These are phyloP conservation scores for Agrochola lychnidis DNA, from an alignment of 2,888 invertebrate genomes.

Conservation along the genomic window DNA sequence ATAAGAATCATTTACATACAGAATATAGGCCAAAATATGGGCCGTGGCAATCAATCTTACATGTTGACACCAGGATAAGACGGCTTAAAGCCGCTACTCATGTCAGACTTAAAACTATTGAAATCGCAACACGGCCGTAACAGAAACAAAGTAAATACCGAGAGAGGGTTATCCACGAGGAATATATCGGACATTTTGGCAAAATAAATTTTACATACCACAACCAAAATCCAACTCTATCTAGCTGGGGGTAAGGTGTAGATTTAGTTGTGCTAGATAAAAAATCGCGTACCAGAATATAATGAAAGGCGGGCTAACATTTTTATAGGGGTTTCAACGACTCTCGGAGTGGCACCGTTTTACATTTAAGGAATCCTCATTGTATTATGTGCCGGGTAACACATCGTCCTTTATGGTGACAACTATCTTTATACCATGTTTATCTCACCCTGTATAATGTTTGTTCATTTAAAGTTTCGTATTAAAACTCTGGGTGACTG, in stretches of 20 bases:
- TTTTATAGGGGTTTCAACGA: conserved; percentile 90
- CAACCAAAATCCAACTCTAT: conserved; percentile 61
- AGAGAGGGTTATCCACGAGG: conserved; percentile 76
- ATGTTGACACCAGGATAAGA: conserved; percentile 41
- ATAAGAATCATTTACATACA: neutral
- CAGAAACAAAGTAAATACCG: conserved; percentile 80
- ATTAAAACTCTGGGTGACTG: conserved; percentile 27
- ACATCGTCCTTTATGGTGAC: conserved; percentile 83
- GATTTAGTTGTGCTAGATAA: conserved; percentile 65
- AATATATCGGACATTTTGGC: conserved; percentile 80
- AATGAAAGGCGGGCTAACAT: conserved; percentile 89
- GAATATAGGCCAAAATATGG: too few species aligned
- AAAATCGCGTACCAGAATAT: conserved; percentile 82
- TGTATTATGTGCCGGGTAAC: conserved; percentile 86
- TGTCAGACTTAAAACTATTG: conserved; percentile 63
- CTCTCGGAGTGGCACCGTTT: conserved; percentile 85
- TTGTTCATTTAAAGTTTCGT: conserved; percentile 46
- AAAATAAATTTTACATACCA: conserved; percentile 73
- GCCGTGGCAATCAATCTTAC: conserved; percentile 29
- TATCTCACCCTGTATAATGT: conserved; percentile 51
- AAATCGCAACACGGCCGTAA: conserved; percentile 69
- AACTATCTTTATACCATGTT: conserved; percentile 78
- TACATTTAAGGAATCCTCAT: conserved; percentile 89
- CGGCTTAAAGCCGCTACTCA: conserved; percentile 33
- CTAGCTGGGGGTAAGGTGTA: conserved; percentile 66